phyloP scores from a whole-genome alignment of 2,888 invertebrate species.

The Heliconius charithonia region DNA sequence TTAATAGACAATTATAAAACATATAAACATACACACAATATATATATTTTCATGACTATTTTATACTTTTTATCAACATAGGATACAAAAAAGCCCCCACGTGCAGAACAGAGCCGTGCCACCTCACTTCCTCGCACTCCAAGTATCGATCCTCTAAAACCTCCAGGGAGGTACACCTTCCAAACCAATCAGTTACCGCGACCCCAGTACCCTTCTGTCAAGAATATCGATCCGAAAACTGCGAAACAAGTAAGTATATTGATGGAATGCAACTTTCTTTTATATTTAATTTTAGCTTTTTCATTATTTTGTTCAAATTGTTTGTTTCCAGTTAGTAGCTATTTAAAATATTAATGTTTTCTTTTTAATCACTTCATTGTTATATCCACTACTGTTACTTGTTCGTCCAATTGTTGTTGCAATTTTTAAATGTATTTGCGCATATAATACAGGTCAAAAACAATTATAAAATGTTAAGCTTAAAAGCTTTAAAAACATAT shows the following conservation, averaged over 20 bases:
- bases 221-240: conserved; percentile 86
- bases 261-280: neutral
- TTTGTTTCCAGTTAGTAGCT: neutral
- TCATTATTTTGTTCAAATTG: conserved; percentile 1
- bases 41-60: neutral
- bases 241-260: conserved; percentile 84
- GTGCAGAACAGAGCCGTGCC: conserved; percentile 48
- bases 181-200: conserved; percentile 89
- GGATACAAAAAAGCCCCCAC: conserved; percentile 51
- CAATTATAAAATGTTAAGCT: neutral
- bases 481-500: neutral
- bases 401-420: neutral
- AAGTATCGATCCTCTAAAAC: conserved; percentile 67
- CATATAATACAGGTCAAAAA: neutral
- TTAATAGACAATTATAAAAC: neutral
- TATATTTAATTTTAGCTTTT: conserved; percentile 7
- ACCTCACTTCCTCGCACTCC: conserved; percentile 58
- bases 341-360: neutral
- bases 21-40: too few relatives aligned
- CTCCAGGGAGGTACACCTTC: conserved; percentile 77
- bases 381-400: neutral
- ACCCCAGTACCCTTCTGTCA: conserved; percentile 86
- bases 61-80: conserved; percentile 24
- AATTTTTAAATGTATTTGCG: neutral
- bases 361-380: neutral